Base-by-base conservation (phyloP, 2,797 vertebrate genomes). In the Bucorvus abyssinicus region DNA sequence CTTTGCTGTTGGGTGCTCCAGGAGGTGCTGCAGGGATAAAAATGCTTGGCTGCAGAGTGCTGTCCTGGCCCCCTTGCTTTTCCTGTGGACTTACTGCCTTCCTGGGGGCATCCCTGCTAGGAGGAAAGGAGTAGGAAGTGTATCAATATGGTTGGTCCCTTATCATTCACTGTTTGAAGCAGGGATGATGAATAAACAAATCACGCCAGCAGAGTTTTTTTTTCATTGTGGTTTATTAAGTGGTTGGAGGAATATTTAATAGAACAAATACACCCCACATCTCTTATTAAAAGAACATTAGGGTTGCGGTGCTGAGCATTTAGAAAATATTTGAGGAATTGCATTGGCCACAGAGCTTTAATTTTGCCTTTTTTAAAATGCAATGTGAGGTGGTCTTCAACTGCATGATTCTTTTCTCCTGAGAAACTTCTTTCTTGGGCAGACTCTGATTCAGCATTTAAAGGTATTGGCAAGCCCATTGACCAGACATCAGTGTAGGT, bases 121-220 rank as follows among this genome's bases (percentile, higher is more conserved):
- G 34, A 21, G 26, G 15, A 78, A 14, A 30, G 26, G 44, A 7
- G 4, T 4, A 10, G 3, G 30, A n/a, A 55, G 8, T 53, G 4
- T 15, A 1, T 52, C 45, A 5, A n/a, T 12, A 1, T 23, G 38
- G 14, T 9, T 64, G 56, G 32, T 75, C 60, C 36, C 2, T 0
- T 19, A 42, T 13, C 4, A 6, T 52, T 36, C n/a, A 12, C 52
- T 29, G 18, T 13, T 21, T 57, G 65, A 78, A 75, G 32, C 16
- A 38, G 53, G 34, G 34, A 32, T 42, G 45, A 17, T 52, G 59
- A 44, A 27, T 47, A 30, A 65, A 6, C 42, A 74, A 26, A 26
- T 69, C 26, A 8, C 0, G 0, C 32, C 26, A 16, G 57, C n/a
- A n/a, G 0, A 0, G 3, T 2, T 34, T 85, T 75, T 85, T 75